Base-by-base conservation (phyloP, 2,113 vertebrate species). In the Athene cunicularia region DNA sequence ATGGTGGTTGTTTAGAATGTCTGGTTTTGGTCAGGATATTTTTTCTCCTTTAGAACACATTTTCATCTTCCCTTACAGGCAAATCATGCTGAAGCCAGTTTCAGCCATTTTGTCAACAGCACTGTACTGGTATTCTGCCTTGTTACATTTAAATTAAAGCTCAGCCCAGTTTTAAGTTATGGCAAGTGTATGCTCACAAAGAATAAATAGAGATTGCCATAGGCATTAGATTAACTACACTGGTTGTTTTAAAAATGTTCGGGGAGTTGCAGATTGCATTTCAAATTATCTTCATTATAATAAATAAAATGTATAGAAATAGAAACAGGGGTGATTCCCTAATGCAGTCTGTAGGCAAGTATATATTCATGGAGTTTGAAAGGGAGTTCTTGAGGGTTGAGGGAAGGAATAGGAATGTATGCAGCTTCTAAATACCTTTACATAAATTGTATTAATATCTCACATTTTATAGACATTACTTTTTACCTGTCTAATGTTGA, bases 91-190 rank as follows among this genome's bases (percentile, higher is more conserved):
- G 94, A 93, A 97, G 93, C 95, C 95, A 93, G 94, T 96, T 97
- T 94, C 94, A 97, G 90, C 97, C 95, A 96, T 97, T 97, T 97
- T 96, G 95, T 96, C 96, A 91, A 95, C 97, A 97, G 94, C 86
- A 22, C 91, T 90, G 94, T 80, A 82, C 95, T 98, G 97, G 96
- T 98, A 95, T 95, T 96, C 95, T 97, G 97, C 96, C 96, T 96
- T 92, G 75, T 97, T 97, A 88, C 93, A 97, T 97, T 97, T 97
- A 95, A 97, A 96, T 96, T 97, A 97, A 95, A 95, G 75, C 93
- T 96, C 73, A 90, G 81, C 72, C 70, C 18, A n/a, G 90, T 82
- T 96, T 96, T 87, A 95, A 95, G 91, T 95, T 94, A 56, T 47
- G 94, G 91, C 91, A 96, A 95, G 80, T 68, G 80, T 91, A 68